Conservation (phyloP, 1,140 invertebrate species). For the Cydia fagiglandana region DNA sequence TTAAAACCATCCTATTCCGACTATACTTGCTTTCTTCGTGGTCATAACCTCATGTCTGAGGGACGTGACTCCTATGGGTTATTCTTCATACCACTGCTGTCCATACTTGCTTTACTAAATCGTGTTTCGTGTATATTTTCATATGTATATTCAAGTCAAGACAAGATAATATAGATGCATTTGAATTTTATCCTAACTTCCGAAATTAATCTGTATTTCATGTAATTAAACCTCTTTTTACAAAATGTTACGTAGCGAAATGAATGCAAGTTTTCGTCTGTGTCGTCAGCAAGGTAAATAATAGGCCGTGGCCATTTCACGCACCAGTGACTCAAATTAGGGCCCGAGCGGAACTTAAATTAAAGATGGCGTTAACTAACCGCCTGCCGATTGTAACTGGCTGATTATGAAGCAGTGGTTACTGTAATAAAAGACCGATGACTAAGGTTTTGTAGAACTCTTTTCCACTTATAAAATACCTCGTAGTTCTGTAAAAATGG, state of each 20-base stretch:
- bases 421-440: not conserved
- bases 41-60: too few relatives aligned
- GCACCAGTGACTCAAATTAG: constrained; percentile 8
- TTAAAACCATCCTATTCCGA: too few relatives aligned
- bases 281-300: constrained; percentile 13
- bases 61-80: too few relatives aligned
- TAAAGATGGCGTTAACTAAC: constrained; percentile 7
- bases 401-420: not conserved
- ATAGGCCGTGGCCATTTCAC: not conserved
- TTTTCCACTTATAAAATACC: not conserved
- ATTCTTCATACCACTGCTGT: too few relatives aligned
- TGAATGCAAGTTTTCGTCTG: not conserved
- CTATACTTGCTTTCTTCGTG: too few relatives aligned
- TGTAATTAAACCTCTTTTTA: not conserved
- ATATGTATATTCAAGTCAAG: too few relatives aligned
- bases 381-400: not conserved
- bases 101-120: too few relatives aligned
- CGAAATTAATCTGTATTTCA: not conserved
- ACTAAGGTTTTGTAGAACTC: not conserved
- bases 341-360: constrained; percentile 1
- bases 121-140: too few relatives aligned
- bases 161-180: too few relatives aligned
- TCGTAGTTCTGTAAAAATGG: too few relatives aligned
- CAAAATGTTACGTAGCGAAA: not conserved
- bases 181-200: too few relatives aligned